A percentile compares a stretch with the other conserved stretches of the same genome.
Conservation (phyloP, 64 coral and sea anemone genomes). For the Actinia equina region DNA sequence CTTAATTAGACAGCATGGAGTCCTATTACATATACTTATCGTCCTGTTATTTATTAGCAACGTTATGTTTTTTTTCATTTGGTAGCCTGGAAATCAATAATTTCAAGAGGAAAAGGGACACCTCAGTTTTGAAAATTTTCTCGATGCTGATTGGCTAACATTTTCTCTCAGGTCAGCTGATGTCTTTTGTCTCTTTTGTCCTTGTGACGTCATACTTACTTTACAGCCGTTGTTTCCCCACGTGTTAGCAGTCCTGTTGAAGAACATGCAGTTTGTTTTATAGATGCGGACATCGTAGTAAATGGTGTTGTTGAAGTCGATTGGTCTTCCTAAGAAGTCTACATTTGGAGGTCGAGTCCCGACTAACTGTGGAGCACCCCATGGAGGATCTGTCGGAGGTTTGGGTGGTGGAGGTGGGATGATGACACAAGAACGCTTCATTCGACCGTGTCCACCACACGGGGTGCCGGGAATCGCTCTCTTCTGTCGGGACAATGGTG, state of each 20-base stretch:
- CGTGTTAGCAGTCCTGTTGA: slow-evolving; percentile 46
- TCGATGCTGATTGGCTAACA: too few relatives aligned
- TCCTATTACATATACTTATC: too few relatives aligned
- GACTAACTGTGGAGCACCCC: not conserved
- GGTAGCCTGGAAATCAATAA: too few relatives aligned
- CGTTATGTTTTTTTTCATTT: too few relatives aligned
- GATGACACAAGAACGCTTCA: slow-evolving; percentile 79
- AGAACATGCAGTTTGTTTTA: slow-evolving; percentile 73
- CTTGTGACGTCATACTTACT: slow-evolving; percentile 19
- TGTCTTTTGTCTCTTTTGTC: too few relatives aligned
- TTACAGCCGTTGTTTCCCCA: slow-evolving; percentile 72
- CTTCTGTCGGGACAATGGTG: slow-evolving; percentile 13
- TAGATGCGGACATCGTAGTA: slow-evolving; percentile 57
- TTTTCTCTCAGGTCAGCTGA: too few relatives aligned
- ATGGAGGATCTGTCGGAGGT: slow-evolving; percentile 36
- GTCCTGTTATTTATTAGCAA: too few relatives aligned
- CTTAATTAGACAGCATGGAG: too few relatives aligned
- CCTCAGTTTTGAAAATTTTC: too few relatives aligned
- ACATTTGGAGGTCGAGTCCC: slow-evolving; percentile 36
- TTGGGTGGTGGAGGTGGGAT: slow-evolving; percentile 78
- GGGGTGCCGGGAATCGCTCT: slow-evolving; percentile 41
- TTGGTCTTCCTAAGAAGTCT: slow-evolving; percentile 63
- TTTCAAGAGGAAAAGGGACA: too few relatives aligned
- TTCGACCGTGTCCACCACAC: slow-evolving; percentile 14
- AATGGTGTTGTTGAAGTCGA: slow-evolving; percentile 56